Base-by-base conservation (phyloP, 2,888 invertebrate genomes). In the Adelognathus sp. region DNA sequence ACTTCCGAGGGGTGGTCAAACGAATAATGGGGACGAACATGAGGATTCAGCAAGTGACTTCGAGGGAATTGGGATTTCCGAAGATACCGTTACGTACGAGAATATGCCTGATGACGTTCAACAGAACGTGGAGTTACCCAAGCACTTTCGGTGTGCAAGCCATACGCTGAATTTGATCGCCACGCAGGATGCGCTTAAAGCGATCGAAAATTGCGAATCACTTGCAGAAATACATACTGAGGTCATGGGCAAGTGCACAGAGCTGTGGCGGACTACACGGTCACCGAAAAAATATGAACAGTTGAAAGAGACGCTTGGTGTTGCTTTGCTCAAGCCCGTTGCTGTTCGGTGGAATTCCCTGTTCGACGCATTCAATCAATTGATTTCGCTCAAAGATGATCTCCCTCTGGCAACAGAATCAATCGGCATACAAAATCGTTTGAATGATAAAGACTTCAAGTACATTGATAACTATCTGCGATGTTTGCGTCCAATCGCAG, bases 151-250 rank as follows among this genome's bases (percentile, higher is more conserved):
- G 39, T 63, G 63, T 44, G 63, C 63, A 9, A 63, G 44, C 63
- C 63, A 63, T 27, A 63, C 44, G 1, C 14, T 63, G 3, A 63
- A 63, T 29, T 29, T 63, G 6, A 63, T 63, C 6, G 63, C 63
- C 2, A 27, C 63, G 6, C 41, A 16, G 9, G 46, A 63, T 16
- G 18, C 24, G n/a, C 1, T 27, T 6, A 63, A 27, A 63, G 44
- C 63, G 1, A 63, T 63, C 6, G 29, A 41, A 0, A 6, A 11
- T 5, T 39, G 24, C 3, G 60, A 60, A 3, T 11, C 16, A 41
- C 18, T 41, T 1, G 39, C 36, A 24, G 39, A 39, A 41, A 41
- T 21, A 14, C 60, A 60, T 24, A 24, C 7, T 41, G 11, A 5
- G 1, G 39, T 60, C n/a, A 16, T 27, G 7, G 21, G 24, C 11